phyloP scores from a whole-genome alignment of 2,113 vertebrate genomes.

The Choloepus hoffmanni region DNA sequence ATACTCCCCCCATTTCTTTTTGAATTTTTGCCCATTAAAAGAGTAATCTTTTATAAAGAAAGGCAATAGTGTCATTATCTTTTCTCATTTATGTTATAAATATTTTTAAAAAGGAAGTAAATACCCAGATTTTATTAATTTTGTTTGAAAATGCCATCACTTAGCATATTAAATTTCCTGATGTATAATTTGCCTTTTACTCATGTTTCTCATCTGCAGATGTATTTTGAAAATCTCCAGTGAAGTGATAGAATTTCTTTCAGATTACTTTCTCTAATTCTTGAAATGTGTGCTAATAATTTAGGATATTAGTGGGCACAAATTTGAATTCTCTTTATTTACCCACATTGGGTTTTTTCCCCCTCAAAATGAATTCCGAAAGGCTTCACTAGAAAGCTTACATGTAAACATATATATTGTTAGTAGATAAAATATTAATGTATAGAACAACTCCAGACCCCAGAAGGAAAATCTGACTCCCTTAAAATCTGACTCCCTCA shows the following conservation, averaged over 20 bases:
- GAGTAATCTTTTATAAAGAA: neutral
- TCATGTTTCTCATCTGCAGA: rapidly evolving
- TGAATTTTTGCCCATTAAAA: neutral
- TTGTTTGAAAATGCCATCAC: rapidly evolving
- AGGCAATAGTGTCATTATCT: neutral
- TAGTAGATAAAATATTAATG: rapidly evolving
- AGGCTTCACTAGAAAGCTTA: neutral
- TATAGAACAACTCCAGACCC: too few species aligned
- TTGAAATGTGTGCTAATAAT: neutral
- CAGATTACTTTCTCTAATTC: neutral
- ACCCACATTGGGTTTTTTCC: rapidly evolving
- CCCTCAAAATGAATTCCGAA: neutral
- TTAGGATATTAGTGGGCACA: neutral
- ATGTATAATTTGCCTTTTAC: neutral
- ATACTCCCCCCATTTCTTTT: neutral
- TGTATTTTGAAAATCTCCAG: rapidly evolving
- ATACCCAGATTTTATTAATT: neutral
- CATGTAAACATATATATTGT: rapidly evolving
- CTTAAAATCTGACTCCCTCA: too few species aligned
- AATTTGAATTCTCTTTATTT: neutral
- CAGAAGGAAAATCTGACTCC: too few species aligned
- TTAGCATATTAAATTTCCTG: neutral
- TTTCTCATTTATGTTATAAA: neutral
- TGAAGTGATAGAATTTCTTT: neutral
- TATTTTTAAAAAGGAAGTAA: neutral